phyloP scores from a whole-genome alignment of 2,113 vertebrate genomes.

The Scartelaos histophorus region DNA sequence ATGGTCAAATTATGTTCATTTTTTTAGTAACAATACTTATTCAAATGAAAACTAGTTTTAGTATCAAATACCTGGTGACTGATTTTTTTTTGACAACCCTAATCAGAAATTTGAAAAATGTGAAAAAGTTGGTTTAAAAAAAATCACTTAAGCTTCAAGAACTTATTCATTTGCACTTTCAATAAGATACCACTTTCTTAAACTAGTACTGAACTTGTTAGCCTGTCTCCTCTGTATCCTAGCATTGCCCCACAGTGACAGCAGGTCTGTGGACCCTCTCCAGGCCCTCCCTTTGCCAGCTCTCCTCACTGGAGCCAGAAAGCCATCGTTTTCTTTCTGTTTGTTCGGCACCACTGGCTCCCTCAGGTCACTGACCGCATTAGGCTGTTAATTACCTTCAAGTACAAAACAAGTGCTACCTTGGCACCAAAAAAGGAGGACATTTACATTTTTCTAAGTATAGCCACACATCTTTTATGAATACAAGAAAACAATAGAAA shows the following conservation, averaged over 20 bases:
- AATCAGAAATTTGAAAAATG: too few species aligned
- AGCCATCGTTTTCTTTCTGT: slow-evolving; percentile 40
- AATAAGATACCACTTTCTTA: not conserved
- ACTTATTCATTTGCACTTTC: too few species aligned
- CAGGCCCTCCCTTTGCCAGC: slow-evolving; percentile 35
- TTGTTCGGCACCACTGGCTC: slow-evolving; percentile 58
- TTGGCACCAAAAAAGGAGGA: slow-evolving; percentile 36
- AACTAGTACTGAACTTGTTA: not conserved
- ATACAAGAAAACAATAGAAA: not conserved
- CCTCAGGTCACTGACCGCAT: slow-evolving; percentile 58
- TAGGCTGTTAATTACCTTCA: slow-evolving; percentile 67
- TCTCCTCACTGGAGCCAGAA: slow-evolving; percentile 27
- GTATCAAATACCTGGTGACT: too few species aligned
- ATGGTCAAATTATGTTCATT: too few species aligned
- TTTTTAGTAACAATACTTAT: too few species aligned
- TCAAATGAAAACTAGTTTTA: too few species aligned
- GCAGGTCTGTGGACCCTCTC: slow-evolving; percentile 43
- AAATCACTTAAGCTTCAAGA: too few species aligned
- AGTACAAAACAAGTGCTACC: slow-evolving; percentile 58
- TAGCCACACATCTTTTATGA: slow-evolving; percentile 15
- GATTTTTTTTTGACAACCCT: too few species aligned
- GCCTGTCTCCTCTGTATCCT: slow-evolving; percentile 16
- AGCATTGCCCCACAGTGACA: slow-evolving; percentile 9
- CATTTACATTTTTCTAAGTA: slow-evolving; percentile 24
- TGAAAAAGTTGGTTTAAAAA: too few species aligned